Conservation (phyloP, 2,113 vertebrate species). For the Gnathonemus echidnorhynchus region DNA sequence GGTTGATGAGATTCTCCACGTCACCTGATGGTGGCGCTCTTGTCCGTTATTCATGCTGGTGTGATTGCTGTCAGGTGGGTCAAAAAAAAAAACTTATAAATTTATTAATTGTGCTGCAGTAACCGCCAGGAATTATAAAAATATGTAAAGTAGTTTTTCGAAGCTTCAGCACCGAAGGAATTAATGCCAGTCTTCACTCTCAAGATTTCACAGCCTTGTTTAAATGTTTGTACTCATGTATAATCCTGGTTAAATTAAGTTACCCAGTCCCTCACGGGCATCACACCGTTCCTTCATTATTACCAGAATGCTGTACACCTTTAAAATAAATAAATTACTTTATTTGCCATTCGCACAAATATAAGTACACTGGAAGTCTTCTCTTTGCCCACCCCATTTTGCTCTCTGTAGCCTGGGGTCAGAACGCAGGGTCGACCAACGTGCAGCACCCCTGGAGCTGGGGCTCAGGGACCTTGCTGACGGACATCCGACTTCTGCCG, state of each 20-base stretch:
- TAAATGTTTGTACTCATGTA: neutral
- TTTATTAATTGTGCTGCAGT: neutral
- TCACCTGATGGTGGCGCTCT: constrained; percentile 10
- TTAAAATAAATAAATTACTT: neutral
- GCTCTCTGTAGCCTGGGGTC: neutral
- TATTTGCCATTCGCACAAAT: neutral
- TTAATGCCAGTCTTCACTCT: neutral
- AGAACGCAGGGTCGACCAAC: neutral
- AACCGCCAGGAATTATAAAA: neutral
- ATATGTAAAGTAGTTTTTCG: neutral
- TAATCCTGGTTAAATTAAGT: neutral
- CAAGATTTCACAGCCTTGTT: neutral
- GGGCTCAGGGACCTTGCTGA: neutral
- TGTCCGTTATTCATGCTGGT: neutral
- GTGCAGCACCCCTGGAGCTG: neutral
- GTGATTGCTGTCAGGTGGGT: neutral
- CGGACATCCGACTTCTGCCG: neutral
- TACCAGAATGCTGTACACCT: neutral
- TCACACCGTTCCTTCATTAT: neutral
- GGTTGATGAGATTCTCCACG: neutral
- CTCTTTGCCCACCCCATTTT: neutral
- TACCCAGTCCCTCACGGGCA: neutral
- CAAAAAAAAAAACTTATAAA: neutral
- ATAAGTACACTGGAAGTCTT: neutral
- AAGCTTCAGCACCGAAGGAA: neutral